A percentile compares a stretch with the other conserved stretches of the same genome.
phyloP scores from a whole-genome alignment of 2,113 vertebrate genomes.

The Sorex fumeus region DNA sequence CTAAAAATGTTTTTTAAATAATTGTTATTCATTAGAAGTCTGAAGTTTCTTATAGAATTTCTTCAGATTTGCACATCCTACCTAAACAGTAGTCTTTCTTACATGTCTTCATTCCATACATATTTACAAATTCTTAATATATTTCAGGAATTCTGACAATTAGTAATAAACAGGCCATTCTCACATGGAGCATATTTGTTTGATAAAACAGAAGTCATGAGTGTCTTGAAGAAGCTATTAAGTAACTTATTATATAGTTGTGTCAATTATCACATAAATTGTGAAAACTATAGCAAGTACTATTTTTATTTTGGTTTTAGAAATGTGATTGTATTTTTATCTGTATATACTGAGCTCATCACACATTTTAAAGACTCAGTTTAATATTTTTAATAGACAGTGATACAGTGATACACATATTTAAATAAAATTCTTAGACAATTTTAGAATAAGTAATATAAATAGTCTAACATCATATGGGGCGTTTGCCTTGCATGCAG shows the following conservation, averaged over 20 bases:
- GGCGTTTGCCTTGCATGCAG: too few relatives aligned
- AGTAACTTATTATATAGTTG: background rate
- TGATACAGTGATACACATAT: background rate
- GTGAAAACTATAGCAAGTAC: background rate
- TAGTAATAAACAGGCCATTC: background rate
- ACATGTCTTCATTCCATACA: background rate
- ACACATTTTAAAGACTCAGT: background rate
- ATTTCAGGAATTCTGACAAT: background rate
- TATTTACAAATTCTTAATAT: background rate
- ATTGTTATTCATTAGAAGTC: background rate
- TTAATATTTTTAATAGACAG: background rate
- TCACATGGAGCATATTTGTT: background rate
- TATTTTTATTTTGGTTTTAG: background rate
- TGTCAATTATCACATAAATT: background rate
- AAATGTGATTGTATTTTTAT: background rate
- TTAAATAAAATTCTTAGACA: too few relatives aligned
- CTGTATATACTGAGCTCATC: background rate
- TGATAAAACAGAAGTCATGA: background rate
- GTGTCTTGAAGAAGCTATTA: background rate
- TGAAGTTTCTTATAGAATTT: background rate
- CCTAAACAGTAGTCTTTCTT: background rate
- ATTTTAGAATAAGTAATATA: too few relatives aligned
- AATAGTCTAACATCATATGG: too few relatives aligned
- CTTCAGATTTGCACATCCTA: background rate
- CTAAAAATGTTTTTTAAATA: background rate